A percentile compares a stretch with the other conserved stretches of the same genome.
phyloP scores from a whole-genome alignment of 2,797 vertebrate genomes.

The Philypnodon macrostomus region DNA sequence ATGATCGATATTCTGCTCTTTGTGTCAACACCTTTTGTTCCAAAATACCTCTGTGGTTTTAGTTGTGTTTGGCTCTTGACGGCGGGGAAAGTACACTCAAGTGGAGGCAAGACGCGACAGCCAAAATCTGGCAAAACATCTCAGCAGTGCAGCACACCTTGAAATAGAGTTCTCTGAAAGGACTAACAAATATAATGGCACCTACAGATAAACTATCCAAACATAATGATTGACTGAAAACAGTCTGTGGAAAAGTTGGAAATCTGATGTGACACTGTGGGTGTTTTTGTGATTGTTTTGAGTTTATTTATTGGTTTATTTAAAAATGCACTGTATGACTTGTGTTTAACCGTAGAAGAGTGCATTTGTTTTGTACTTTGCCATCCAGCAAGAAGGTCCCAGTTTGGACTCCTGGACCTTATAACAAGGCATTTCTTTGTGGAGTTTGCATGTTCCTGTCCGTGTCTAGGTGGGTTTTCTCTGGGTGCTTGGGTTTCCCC shows the following conservation, averaged over 20 bases:
- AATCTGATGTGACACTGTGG: too few species aligned
- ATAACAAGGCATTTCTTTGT: too few species aligned
- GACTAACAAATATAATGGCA: conserved; percentile 4
- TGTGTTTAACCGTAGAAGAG: too few species aligned
- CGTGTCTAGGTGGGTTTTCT: too few species aligned
- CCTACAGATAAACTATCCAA: not conserved
- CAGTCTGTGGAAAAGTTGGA: not conserved
- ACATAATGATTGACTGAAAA: not conserved
- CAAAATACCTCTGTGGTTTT: conserved; percentile 4
- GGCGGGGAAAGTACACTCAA: conserved; percentile 16
- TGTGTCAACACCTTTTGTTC: conserved; percentile 1
- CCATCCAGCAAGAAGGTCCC: too few species aligned
- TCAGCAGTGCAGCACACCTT: conserved; percentile 24
- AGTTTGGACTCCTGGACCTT: too few species aligned
- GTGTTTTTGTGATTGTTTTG: too few species aligned
- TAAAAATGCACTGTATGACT: too few species aligned
- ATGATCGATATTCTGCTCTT: conserved; percentile 14
- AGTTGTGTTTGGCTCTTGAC: conserved; percentile 1
- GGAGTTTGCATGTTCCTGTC: too few species aligned
- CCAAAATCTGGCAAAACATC: conserved; percentile 19
- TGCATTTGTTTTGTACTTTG: too few species aligned
- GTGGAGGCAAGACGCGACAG: conserved; percentile 3
- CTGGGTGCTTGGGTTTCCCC: too few species aligned
- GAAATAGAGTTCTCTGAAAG: conserved; percentile 16
- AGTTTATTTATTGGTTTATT: too few species aligned